Conservation (phyloP, 2,113 vertebrate species). For the Sinocyclocheilus anshuiensis region DNA sequence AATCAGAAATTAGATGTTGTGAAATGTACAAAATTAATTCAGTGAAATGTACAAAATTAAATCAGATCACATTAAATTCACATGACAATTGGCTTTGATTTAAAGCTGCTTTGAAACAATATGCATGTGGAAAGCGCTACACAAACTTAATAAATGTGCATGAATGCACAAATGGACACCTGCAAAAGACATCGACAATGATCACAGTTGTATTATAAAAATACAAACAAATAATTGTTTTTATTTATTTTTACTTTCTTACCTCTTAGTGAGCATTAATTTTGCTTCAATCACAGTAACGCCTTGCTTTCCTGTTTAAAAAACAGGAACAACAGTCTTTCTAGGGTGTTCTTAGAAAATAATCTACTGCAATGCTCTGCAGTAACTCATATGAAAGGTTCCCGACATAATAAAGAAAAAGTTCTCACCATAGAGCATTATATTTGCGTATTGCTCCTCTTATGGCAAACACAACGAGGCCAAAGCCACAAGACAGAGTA, state of each 20-base stretch:
- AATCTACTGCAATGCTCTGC: not conserved
- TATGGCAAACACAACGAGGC: conserved; percentile 66
- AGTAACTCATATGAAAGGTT: not conserved
- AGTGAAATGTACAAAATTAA: not conserved
- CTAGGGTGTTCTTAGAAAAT: not conserved
- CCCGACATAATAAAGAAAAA: not conserved
- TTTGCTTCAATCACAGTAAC: not conserved
- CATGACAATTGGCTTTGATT: too few species aligned
- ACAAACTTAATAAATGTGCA: not conserved
- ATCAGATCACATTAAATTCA: too few species aligned
- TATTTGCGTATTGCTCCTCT: conserved; percentile 65
- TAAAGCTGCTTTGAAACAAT: not conserved
- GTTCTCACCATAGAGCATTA: conserved; percentile 61
- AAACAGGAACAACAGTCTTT: not conserved
- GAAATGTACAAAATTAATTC: not conserved
- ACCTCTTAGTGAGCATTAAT: not conserved
- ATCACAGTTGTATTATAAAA: not conserved
- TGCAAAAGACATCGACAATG: not conserved
- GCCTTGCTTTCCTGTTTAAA: not conserved
- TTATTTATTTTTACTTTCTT: not conserved
- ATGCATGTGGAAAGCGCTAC: not conserved
- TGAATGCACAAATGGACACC: not conserved
- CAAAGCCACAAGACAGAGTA: conserved; percentile 68
- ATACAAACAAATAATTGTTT: not conserved
- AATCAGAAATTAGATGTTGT: not conserved